Conservation (phyloP, 2,888 invertebrate species). For the Drosophila vallismaia region DNA sequence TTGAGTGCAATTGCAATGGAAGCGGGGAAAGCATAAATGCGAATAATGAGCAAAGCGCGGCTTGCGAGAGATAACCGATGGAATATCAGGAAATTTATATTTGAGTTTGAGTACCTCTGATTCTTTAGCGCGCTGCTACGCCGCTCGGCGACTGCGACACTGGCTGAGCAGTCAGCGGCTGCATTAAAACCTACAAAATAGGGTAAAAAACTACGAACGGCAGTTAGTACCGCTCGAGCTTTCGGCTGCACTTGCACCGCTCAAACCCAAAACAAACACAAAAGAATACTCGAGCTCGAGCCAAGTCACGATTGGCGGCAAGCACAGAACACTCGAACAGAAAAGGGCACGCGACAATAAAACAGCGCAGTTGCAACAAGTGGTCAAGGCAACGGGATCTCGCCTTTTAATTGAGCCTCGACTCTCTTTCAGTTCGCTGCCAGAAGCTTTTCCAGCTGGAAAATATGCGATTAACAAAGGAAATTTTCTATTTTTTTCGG, state of each 20-base stretch:
- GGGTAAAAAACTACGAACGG: conserved; percentile 73
- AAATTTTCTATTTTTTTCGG: conserved; percentile 31
- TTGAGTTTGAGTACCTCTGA: conserved; percentile 12
- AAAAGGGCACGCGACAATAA: conserved; percentile 57
- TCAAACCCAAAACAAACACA: conserved; percentile 5
- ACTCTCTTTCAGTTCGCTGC: conserved; percentile 16
- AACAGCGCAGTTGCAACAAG: conserved; percentile 31
- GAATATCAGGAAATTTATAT: conserved; percentile 50
- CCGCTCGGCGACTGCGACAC: conserved; percentile 22
- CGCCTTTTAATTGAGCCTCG: conserved; percentile 38
- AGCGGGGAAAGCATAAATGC: conserved; percentile 68
- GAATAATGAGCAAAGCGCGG: conserved; percentile 74
- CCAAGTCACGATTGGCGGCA: conserved; percentile 34
- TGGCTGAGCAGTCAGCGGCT: conserved; percentile 44
- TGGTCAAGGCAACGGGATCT: conserved; percentile 42
- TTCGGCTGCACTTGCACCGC: conserved; percentile 55
- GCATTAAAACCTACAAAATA: conserved; percentile 75
- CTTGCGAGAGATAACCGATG: conserved; percentile 52
- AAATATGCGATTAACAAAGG: conserved; percentile 50
- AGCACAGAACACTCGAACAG: conserved; percentile 3
- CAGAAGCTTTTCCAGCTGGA: conserved; percentile 6
- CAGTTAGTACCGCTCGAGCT: conserved; percentile 72
- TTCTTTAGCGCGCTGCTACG: conserved; percentile 32
- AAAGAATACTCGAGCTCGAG: conserved; percentile 5
- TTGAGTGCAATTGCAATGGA: conserved; percentile 60